These are phyloP conservation scores for Orgyia antiqua DNA, from an alignment of 2,888 invertebrate species.

Conservation along the genomic window DNA sequence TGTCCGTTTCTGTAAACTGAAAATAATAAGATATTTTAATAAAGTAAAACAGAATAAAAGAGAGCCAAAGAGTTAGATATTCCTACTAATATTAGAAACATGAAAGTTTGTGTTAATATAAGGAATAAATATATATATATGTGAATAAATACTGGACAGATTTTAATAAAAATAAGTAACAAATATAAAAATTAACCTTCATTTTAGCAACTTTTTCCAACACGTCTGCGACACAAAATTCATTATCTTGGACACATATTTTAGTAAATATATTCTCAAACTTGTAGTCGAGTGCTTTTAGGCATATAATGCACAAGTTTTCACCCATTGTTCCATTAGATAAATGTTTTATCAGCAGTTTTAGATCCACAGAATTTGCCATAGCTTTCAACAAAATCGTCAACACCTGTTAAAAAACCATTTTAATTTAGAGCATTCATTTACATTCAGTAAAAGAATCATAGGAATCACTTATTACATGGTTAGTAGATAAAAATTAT, in stretches of 20 bases:
- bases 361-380: constrained; percentile 41
- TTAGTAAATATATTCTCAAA: constrained; percentile 56
- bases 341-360: constrained; percentile 51
- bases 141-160: no score
- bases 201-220: constrained; percentile 42
- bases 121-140: no score
- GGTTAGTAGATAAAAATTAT: no score
- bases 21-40: constrained; percentile 8
- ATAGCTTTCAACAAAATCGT: constrained; percentile 24
- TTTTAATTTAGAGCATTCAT: no score
- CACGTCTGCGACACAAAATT: constrained; percentile 58
- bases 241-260: constrained; percentile 48
- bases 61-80: no score
- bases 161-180: constrained; percentile 1
- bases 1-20: constrained; percentile 41
- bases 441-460: no score
- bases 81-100: no score
- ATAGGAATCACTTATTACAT: no score
- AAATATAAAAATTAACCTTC: constrained; percentile 31
- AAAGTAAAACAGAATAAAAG: no score
- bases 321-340: constrained; percentile 51
- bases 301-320: constrained; percentile 55
- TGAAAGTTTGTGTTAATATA: no score
- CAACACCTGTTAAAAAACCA: constrained; percentile 16
- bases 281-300: constrained; percentile 36